phyloP scores from a whole-genome alignment of 2,888 invertebrate species.

The Lithophane ornitopus region DNA sequence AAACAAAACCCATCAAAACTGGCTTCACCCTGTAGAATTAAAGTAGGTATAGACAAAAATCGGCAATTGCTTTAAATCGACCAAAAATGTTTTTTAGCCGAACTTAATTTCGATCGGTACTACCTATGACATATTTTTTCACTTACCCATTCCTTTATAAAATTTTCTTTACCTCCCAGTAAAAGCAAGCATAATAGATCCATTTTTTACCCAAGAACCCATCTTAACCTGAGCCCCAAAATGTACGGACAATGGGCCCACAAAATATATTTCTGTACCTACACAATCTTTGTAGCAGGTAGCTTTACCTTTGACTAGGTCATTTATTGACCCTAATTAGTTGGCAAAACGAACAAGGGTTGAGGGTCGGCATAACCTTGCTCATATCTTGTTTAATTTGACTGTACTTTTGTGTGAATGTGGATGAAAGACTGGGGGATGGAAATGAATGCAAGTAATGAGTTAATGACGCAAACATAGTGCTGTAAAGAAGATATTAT shows the following conservation, averaged over 20 bases:
- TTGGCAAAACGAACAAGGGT: constrained; percentile 43
- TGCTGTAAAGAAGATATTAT: background rate
- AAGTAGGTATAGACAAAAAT: background rate
- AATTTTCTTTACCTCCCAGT: background rate
- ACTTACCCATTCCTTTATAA: background rate
- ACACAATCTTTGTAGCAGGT: constrained; percentile 44
- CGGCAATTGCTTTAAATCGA: background rate
- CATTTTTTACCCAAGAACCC: constrained; percentile 13
- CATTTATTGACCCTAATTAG: constrained; percentile 64
- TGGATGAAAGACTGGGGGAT: background rate
- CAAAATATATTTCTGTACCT: constrained; percentile 41
- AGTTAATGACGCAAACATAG: background rate
- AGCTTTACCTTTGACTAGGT: constrained; percentile 53
- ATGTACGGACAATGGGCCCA: constrained; percentile 42
- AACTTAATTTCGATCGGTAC: background rate
- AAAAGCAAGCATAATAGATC: constrained; percentile 18
- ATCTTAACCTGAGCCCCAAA: constrained; percentile 26
- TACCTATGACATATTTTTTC: background rate
- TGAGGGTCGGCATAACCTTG: constrained; percentile 20
- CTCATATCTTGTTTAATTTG: constrained; percentile 26
- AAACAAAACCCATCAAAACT: background rate
- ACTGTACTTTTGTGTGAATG: constrained; percentile 16
- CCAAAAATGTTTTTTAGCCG: background rate
- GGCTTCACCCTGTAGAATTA: background rate
- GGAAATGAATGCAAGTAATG: background rate